Evolutionary conservation across 2,113 vertebrate species (phyloP).

Genomic region (Calypte anna): DNA sequence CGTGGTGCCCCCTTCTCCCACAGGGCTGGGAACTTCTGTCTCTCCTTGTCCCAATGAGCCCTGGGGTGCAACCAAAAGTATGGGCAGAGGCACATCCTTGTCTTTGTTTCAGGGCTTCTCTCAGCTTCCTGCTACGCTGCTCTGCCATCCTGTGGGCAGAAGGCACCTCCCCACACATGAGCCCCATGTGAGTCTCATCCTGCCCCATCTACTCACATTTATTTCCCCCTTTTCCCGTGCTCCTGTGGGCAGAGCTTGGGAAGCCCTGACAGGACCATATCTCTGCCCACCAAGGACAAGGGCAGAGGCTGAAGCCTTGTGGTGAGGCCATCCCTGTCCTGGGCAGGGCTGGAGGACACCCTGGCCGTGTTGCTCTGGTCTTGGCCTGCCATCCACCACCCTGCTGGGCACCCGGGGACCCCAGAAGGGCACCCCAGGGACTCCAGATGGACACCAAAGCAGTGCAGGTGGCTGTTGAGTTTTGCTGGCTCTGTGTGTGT

Average conservation of each 20-base stretch:
- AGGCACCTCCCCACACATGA: neutral
- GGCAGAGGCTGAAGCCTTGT: neutral
- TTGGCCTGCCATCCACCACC: accelerated
- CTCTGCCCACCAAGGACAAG: neutral
- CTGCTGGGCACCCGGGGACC: neutral
- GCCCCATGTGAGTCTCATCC: neutral
- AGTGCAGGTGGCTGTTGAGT: neutral
- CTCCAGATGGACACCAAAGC: neutral
- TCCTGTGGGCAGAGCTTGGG: neutral
- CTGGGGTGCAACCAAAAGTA: accelerated
- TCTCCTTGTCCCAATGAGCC: neutral
- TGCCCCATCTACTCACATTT: neutral
- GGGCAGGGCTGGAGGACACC: neutral
- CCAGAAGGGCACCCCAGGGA: neutral
- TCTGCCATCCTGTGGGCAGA: neutral
- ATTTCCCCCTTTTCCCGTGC: neutral
- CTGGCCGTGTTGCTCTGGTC: accelerated
- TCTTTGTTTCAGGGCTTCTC: neutral
- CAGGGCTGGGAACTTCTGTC: neutral
- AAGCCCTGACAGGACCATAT: accelerated
- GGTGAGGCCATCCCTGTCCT: neutral
- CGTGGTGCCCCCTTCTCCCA: neutral
- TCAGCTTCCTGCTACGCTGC: neutral
- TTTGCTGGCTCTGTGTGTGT: constrained; percentile 1
- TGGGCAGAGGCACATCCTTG: neutral